phyloP scores from a whole-genome alignment of 1,140 invertebrate species.

The Triops longicaudatus region DNA sequence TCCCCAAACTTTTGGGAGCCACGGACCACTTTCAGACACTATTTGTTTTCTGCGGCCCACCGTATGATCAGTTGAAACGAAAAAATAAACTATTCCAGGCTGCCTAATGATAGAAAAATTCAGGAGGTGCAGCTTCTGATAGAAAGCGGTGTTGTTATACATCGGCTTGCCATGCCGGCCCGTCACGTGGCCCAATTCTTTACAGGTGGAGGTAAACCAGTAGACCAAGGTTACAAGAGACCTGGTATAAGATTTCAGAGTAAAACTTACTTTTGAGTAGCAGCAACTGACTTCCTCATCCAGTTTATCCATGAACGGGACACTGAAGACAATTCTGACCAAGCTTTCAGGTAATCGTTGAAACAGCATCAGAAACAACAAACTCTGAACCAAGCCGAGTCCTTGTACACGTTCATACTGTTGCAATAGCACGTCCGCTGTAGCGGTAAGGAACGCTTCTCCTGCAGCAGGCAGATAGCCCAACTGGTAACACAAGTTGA shows the following conservation, averaged over 20 bases:
- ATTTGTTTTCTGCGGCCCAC: too few relatives aligned
- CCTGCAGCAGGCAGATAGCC: constrained; percentile 41
- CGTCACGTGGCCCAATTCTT: too few relatives aligned
- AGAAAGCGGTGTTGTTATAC: too few relatives aligned
- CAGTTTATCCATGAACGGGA: constrained; percentile 46
- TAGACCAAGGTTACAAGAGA: too few relatives aligned
- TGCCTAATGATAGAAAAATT: too few relatives aligned
- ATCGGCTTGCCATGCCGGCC: too few relatives aligned
- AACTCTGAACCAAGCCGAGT: constrained; percentile 41
- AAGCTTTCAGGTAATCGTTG: constrained; percentile 41
- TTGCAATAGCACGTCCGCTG: constrained; percentile 30
- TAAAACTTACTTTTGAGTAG: constrained; percentile 42
- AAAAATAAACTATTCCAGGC: too few relatives aligned
- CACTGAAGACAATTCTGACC: constrained; percentile 46
- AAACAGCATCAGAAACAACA: constrained; percentile 43
- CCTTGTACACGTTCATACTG: constrained; percentile 37
- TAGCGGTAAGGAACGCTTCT: constrained; percentile 28
- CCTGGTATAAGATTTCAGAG: constrained; percentile 21
- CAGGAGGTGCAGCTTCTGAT: too few relatives aligned
- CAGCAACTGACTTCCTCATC: constrained; percentile 46
- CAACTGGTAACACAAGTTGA: constrained; percentile 42
- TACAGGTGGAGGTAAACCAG: too few relatives aligned
- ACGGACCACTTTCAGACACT: too few relatives aligned
- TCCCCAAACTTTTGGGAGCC: too few relatives aligned
- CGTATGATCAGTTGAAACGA: too few relatives aligned